A percentile compares a stretch with the other conserved stretches of the same genome.
Evolutionary conservation across 2,797 vertebrate species (phyloP).

Genomic region (Ptychadena robeensis): DNA sequence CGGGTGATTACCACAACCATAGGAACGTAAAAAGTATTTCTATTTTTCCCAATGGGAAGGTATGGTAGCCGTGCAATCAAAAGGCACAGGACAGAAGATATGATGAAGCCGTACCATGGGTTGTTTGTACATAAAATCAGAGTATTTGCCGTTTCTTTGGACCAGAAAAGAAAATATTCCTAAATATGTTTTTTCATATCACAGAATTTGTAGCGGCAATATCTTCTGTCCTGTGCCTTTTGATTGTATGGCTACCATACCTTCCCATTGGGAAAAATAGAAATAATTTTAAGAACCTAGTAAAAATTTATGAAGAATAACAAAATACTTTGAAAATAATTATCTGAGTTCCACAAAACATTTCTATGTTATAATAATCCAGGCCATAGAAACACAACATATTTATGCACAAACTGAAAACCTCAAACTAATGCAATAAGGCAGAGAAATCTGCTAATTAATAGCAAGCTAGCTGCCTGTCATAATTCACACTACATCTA

Average conservation of each 20-base stretch:
- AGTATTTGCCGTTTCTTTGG: background rate
- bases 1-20: too few species aligned
- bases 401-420: too few species aligned
- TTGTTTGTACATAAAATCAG: background rate
- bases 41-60: too few species aligned
- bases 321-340: too few species aligned
- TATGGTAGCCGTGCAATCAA: too few species aligned
- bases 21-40: too few species aligned
- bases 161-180: background rate
- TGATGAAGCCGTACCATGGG: background rate
- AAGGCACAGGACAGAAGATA: too few species aligned
- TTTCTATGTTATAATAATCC: background rate
- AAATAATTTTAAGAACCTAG: too few species aligned
- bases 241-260: background rate
- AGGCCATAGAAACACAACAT: background rate
- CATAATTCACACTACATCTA: background rate
- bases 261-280: too few species aligned
- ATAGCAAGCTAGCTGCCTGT: background rate
- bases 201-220: background rate
- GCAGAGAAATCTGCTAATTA: constrained; percentile 3
- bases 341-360: background rate
- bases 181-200: background rate
- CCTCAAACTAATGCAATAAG: background rate
- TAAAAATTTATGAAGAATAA: too few species aligned
- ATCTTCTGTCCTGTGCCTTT: background rate